These are phyloP conservation scores for Bellardia bayeri DNA, from an alignment of 2,888 invertebrate species.

Conservation along the genomic window DNA sequence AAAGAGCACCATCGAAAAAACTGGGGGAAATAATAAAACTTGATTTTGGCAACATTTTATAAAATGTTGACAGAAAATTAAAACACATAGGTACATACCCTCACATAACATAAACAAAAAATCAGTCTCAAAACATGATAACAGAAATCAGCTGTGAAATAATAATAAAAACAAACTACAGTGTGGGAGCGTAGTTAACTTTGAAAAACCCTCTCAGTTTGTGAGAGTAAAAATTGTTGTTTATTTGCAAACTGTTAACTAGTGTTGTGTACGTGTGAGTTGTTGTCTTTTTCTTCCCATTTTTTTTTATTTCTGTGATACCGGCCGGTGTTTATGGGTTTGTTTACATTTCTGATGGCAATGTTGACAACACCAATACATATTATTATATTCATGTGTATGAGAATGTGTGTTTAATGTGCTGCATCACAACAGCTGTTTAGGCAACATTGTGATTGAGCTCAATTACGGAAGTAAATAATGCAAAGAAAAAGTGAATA, in stretches of 20 bases:
- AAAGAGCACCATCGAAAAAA: not conserved
- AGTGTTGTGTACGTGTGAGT: not conserved
- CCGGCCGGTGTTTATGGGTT: constrained; percentile 78
- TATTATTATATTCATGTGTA: constrained; percentile 9
- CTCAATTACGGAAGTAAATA: constrained; percentile 24
- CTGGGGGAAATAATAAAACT: not conserved
- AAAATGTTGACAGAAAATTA: constrained; percentile 12
- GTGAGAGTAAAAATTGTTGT: constrained; percentile 52
- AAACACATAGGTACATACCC: constrained; percentile 8
- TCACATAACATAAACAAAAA: constrained; percentile 55
- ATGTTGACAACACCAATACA: constrained; percentile 56
- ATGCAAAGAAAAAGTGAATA: not conserved
- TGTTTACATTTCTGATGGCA: constrained; percentile 61
- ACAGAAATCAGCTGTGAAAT: constrained; percentile 70
- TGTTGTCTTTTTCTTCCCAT: not conserved
- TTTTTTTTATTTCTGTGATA: constrained; percentile 59
- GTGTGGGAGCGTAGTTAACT: not conserved
- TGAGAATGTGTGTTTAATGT: constrained; percentile 28
- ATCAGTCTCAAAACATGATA: constrained; percentile 39
- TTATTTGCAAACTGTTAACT: constrained; percentile 44
- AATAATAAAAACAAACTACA: not conserved
- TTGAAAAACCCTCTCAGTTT: not conserved
- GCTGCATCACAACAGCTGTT: constrained; percentile 79
- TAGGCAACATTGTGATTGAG: constrained; percentile 78
- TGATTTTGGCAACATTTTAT: constrained; percentile 42